phyloP scores from a whole-genome alignment of 2,797 vertebrate species.

The Chaenodraco wilsoni region DNA sequence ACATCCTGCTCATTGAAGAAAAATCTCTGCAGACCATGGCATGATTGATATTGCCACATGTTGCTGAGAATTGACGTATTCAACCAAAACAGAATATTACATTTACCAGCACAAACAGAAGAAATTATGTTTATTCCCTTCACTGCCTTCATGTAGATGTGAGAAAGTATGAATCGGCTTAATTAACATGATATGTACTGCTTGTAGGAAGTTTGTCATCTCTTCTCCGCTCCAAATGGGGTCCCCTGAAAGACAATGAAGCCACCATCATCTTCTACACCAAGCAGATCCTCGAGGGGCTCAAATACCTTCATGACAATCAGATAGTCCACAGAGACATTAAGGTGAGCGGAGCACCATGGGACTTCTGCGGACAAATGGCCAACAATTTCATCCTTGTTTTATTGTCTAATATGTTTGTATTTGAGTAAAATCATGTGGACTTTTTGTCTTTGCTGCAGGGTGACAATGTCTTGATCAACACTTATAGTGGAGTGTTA shows the following conservation, averaged over 20 bases:
- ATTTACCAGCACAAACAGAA: neutral
- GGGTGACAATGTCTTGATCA: slow-evolving; percentile 94
- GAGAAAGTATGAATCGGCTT: neutral
- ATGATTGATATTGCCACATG: neutral
- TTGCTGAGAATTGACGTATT: neutral
- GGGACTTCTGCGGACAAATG: neutral
- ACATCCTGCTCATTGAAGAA: slow-evolving; percentile 15
- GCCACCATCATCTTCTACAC: slow-evolving; percentile 93
- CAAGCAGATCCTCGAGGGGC: slow-evolving; percentile 91
- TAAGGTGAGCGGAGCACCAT: slow-evolving; percentile 80
- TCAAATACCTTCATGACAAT: slow-evolving; percentile 92
- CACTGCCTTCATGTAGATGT: neutral
- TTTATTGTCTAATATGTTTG: neutral
- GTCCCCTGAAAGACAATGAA: slow-evolving; percentile 93
- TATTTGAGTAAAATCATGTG: neutral
- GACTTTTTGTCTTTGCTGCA: slow-evolving; percentile 61
- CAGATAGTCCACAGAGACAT: slow-evolving; percentile 94
- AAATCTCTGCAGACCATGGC: slow-evolving; percentile 5
- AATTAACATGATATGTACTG: neutral
- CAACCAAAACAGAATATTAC: neutral
- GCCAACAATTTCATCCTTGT: neutral
- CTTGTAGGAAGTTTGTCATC: slow-evolving; percentile 90
- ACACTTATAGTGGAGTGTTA: slow-evolving; percentile 93
- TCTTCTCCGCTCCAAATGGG: slow-evolving; percentile 93
- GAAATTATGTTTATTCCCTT: neutral